Evolutionary conservation across 1,140 invertebrate genomes (phyloP).

Genomic region (Pachyrhynchus sulphureomaculatus): DNA sequence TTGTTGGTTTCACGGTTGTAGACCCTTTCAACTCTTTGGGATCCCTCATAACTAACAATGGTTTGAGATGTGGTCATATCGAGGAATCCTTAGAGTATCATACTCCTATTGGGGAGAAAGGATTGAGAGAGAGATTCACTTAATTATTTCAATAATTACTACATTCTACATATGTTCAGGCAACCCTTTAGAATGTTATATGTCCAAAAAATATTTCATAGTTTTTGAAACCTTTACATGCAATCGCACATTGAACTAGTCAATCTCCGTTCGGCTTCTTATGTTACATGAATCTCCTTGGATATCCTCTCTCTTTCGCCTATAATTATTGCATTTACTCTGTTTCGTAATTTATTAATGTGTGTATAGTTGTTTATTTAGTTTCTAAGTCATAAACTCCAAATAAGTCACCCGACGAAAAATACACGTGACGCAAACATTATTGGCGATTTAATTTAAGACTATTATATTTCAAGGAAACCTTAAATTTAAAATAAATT

Average conservation of each 20-base stretch:
- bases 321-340: slow-evolving; percentile 31
- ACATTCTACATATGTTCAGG: too few relatives aligned
- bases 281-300: slow-evolving; percentile 38
- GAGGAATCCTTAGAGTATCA: too few relatives aligned
- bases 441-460: slow-evolving; percentile 20
- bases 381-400: slow-evolving; percentile 28
- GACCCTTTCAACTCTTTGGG: too few relatives aligned
- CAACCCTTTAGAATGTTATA: too few relatives aligned
- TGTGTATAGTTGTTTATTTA: slow-evolving; percentile 32
- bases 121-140: too few relatives aligned
- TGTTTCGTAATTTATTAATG: slow-evolving; percentile 36
- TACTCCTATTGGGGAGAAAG: too few relatives aligned
- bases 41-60: too few relatives aligned
- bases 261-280: too few relatives aligned
- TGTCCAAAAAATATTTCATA: too few relatives aligned
- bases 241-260: slow-evolving; percentile 4
- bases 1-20: too few relatives aligned
- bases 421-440: slow-evolving; percentile 24
- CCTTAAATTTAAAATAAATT: slow-evolving; percentile 1
- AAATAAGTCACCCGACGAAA: slow-evolving; percentile 33
- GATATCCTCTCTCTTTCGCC: slow-evolving; percentile 36
- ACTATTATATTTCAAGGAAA: slow-evolving; percentile 22
- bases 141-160: too few relatives aligned
- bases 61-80: too few relatives aligned
- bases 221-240: slow-evolving; percentile 3